phyloP scores from a whole-genome alignment of 2,797 vertebrate genomes.

The Xiphorhynchus erythropygius region DNA sequence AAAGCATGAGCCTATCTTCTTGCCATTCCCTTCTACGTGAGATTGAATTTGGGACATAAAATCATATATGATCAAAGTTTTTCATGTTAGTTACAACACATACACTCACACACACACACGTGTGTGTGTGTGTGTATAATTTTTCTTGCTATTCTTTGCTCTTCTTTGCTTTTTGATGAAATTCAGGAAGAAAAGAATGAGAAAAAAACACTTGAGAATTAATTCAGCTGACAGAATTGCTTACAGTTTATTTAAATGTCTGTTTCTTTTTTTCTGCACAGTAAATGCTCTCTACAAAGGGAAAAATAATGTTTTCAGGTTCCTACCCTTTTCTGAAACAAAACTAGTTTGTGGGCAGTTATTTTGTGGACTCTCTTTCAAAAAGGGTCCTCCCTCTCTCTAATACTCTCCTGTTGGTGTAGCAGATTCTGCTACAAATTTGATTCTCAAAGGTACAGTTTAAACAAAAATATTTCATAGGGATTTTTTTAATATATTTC shows the following conservation, averaged over 20 bases:
- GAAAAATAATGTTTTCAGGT: neutral
- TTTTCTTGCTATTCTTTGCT: neutral
- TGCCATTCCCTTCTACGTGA: neutral
- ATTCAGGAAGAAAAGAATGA: neutral
- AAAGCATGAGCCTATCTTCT: neutral
- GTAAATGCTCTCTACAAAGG: neutral
- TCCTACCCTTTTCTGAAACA: neutral
- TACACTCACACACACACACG: fast-evolving
- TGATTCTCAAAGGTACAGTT: neutral
- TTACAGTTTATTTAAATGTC: neutral
- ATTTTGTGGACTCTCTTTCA: neutral
- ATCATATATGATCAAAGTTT: neutral
- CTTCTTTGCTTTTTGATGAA: neutral
- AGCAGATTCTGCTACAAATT: neutral
- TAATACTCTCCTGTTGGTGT: neutral
- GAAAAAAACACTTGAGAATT: neutral
- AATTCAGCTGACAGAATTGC: neutral
- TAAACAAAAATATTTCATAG: neutral
- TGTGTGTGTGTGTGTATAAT: no score
- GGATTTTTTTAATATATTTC: neutral
- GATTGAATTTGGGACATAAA: neutral
- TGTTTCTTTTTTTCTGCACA: neutral
- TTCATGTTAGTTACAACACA: neutral
- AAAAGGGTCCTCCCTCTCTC: neutral
- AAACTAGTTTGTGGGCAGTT: neutral